Base-by-base conservation (phyloP, 2,888 invertebrate species). In the Diaperis boleti region DNA sequence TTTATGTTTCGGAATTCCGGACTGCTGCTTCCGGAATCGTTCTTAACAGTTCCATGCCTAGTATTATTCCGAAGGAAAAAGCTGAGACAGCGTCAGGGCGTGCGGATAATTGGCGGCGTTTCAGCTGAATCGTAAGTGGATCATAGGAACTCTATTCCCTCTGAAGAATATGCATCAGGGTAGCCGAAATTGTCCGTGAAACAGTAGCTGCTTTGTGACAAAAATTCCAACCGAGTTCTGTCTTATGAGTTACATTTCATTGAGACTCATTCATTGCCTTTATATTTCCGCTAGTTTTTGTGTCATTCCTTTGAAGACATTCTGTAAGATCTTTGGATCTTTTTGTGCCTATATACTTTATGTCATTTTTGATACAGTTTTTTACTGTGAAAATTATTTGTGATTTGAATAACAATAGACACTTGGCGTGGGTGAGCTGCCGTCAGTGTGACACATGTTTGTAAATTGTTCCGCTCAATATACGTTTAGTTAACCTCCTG, bases 1-100 rank as follows among this genome's bases (percentile, higher is more conserved):
- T 66, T 64, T 64, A 63, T 69, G 70, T 69, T 67, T 62, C 67
- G 63, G 65, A 67, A 67, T 69, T 69, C 67, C 63, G 59, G 65
- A 37, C 66, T 59, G 63, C 59, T 65, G 65, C 59, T 66, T 62
- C 47, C 52, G 59, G 59, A 64, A 64, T 47, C 60, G 62, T 55
- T 62, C 62, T 62, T 52, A 64, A 42, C 52, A 52, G 50, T 56
- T 52, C 57, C 65, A 62, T 64, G 56, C 41, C 42, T 55, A 64
- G 60, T 66, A 47, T 66, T 66, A 61, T 66, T 66, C 55, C 55
- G 20, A 11, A 41, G 47, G 56, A 66, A 66, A 66, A 56, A 62
- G 64, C 66, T 66, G 64, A 66, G 54, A 54, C 55, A 64, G 64
- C 66, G 50, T 26, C 59, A 66, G 44, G 54, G 47, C 54, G 61